A percentile compares a stretch with the other conserved stretches of the same genome.
Evolutionary conservation across 1,140 invertebrate genomes (phyloP).

Genomic region (Phymastichus coffea): DNA sequence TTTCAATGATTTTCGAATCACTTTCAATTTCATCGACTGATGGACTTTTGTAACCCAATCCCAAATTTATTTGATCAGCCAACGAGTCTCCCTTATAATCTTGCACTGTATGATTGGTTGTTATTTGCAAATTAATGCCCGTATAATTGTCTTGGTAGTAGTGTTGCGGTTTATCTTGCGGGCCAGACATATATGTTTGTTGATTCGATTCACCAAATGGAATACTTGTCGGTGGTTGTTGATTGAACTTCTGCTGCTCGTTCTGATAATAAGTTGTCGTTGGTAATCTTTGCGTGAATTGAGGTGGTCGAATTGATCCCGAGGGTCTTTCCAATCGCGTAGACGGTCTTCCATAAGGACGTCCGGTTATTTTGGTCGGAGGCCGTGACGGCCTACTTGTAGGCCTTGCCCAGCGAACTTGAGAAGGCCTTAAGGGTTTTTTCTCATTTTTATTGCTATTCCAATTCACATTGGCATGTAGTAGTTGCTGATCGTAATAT

Average conservation of each 20-base stretch:
- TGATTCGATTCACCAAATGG: not conserved
- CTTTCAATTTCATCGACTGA: conserved; percentile 34
- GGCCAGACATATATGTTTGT: not conserved
- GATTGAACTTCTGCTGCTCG: conserved; percentile 26
- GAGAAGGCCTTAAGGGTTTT: conserved; percentile 39
- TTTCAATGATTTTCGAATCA: not conserved
- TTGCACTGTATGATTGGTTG: conserved; percentile 25
- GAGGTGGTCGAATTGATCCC: conserved; percentile 37
- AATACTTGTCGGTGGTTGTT: conserved; percentile 15
- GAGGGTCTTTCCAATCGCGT: conserved; percentile 39
- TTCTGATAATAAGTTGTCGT: conserved; percentile 34
- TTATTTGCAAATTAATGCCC: not conserved
- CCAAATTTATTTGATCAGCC: conserved; percentile 36
- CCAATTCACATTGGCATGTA: conserved; percentile 37
- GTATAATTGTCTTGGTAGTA: conserved; percentile 25
- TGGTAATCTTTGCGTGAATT: conserved; percentile 34
- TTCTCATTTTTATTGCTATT: conserved; percentile 49
- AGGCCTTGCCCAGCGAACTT: conserved; percentile 41
- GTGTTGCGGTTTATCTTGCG: conserved; percentile 29
- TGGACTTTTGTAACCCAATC: conserved; percentile 47
- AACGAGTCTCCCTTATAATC: conserved; percentile 1
- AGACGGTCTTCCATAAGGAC: conserved; percentile 36
- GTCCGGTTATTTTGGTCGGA: conserved; percentile 32
- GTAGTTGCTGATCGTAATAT: conserved; percentile 33
- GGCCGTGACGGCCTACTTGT: conserved; percentile 34